Evolutionary conservation across 2,888 invertebrate species (phyloP).

Genomic region (Sarcophaga variegata): DNA sequence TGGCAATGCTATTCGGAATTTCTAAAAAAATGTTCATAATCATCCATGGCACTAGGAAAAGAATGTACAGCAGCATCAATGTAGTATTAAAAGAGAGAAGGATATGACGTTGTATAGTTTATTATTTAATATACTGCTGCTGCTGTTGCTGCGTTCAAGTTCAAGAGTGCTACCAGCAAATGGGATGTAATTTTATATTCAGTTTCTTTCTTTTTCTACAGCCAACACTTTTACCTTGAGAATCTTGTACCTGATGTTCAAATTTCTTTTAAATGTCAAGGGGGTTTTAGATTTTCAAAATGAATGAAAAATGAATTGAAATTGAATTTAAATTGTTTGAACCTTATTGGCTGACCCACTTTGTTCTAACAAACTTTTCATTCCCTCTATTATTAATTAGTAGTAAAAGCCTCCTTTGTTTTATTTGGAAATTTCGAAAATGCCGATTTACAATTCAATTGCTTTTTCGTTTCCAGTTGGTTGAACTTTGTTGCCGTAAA

Average conservation of each 20-base stretch:
- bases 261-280: background rate
- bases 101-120: background rate
- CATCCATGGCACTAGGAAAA: background rate
- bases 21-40: slow-evolving; percentile 6
- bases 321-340: slow-evolving; percentile 24
- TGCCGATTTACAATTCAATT: slow-evolving; percentile 31
- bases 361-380: background rate
- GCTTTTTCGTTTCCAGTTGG: slow-evolving; percentile 43
- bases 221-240: background rate
- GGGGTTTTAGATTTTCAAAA: too few relatives aligned
- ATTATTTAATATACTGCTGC: slow-evolving; percentile 8
- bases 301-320: background rate
- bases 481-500: slow-evolving; percentile 13
- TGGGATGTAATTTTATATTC: background rate
- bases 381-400: slow-evolving; percentile 9
- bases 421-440: background rate
- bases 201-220: background rate
- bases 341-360: slow-evolving; percentile 1
- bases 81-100: too few relatives aligned
- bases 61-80: background rate
- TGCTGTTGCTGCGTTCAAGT: background rate
- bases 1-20: slow-evolving; percentile 3
- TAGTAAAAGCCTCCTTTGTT: slow-evolving; percentile 18
- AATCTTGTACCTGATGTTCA: background rate
- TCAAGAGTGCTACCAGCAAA: background rate